A percentile compares a stretch with the other conserved stretches of the same genome.
Conservation (phyloP, 2,888 invertebrate species). For the Scaptomyza tumidula region DNA sequence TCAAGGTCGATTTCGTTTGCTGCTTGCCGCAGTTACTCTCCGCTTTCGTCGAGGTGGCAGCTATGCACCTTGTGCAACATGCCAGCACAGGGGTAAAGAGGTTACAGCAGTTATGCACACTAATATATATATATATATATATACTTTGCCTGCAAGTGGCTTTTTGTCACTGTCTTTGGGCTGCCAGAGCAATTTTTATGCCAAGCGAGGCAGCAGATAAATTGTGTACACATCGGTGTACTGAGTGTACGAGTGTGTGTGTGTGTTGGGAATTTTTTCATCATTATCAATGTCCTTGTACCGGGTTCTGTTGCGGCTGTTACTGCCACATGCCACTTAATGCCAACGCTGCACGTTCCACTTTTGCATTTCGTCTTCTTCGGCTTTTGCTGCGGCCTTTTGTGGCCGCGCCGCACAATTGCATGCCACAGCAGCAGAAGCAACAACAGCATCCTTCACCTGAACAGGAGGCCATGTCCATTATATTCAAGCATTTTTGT, state of each 20-base stretch:
- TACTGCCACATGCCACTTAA: conserved; percentile 78
- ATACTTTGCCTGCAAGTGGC: conserved; percentile 64
- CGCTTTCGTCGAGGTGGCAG: conserved; percentile 39
- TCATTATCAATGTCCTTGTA: conserved; percentile 78
- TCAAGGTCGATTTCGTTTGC: conserved; percentile 76
- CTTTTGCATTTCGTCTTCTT: conserved; percentile 65
- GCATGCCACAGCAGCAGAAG: conserved; percentile 54
- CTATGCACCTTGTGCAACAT: conserved; percentile 55
- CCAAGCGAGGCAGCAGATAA: conserved; percentile 47
- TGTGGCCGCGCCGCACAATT: conserved; percentile 61
- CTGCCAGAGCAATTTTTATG: conserved; percentile 74
- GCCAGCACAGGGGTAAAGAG: conserved; percentile 35
- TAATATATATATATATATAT: conserved; percentile 5
- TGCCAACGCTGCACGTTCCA: conserved; percentile 77
- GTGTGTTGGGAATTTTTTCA: conserved; percentile 68
- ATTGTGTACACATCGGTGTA: conserved; percentile 33
- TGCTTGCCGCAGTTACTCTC: conserved; percentile 27
- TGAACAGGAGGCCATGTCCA: conserved; percentile 52
- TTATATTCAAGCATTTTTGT: conserved; percentile 77
- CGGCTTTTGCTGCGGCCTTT: conserved; percentile 52
- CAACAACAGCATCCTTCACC: conserved; percentile 3
- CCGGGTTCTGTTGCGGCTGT: conserved; percentile 17
- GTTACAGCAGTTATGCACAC: conserved; percentile 18
- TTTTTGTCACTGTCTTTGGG: conserved; percentile 75
- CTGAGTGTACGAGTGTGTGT: conserved; percentile 3